Base-by-base conservation (phyloP, 1,140 invertebrate genomes). In the Microplitis mediator region DNA sequence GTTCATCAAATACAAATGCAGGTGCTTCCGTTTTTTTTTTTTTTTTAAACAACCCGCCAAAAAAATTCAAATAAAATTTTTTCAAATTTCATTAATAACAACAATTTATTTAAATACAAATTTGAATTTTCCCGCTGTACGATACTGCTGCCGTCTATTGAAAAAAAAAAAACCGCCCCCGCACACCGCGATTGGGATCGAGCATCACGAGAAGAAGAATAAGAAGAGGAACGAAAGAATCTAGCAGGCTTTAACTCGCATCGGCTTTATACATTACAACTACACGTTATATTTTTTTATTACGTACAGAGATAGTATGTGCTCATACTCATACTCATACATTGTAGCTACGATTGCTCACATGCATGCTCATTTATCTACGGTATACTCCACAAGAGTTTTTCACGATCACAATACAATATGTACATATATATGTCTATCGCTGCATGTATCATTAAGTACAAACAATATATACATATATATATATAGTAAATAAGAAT, bases 341-440 rank as follows among this genome's bases (percentile, higher is more conserved):
- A 23, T 0, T 2, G n/a, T 39, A n/a, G 34, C 14, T 63, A 65
- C 36, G 36, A n/a, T 68, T 76, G 69, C 54, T 50, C 75, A 8
- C 39, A 45, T 76, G 73, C 72, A 62, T 52, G 63, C 69, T 68
- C 73, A 32, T 69, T 72, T 65, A 72, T 65, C 76, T 79, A 81
- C 75, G 65, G 74, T 82, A 71, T 23, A 68, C 77, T 84, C 79
- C 50, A 56, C 79, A 64, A 66, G 74, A 81, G 78, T 82, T 79
- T 66, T 45, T 45, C 39, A 9, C 39, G 39, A 45, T 45, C 39
- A 60, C 61, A 34, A 65, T 14, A 45, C 31, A 64, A 23, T 71
- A 66, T 78, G 14, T 56, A 51, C 16, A 56, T 56, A 56, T 56
- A 23, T 23, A 23, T 23, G 23, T 23, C 23, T 23, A 23, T 23